These are phyloP conservation scores for Melanostigma gelatinosum DNA, from an alignment of 2,113 vertebrate species.

Conservation along the genomic window DNA sequence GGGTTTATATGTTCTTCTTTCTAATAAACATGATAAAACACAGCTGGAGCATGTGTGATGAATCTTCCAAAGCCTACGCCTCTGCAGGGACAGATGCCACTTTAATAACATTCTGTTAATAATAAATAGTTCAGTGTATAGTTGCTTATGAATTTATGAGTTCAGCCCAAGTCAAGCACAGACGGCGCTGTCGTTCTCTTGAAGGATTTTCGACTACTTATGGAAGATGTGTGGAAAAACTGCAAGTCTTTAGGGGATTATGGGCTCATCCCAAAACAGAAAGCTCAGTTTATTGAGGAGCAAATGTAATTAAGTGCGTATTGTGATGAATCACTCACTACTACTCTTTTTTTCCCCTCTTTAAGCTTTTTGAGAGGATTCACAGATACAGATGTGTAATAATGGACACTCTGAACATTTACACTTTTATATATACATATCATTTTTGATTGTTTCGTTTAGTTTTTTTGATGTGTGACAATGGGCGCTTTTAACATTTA, in stretches of 20 bases:
- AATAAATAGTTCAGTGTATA: conserved; percentile 33
- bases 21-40: background rate
- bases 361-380: conserved; percentile 19
- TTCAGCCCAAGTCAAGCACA: conserved; percentile 45
- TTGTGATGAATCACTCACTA: conserved; percentile 44
- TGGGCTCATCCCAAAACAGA: conserved; percentile 69
- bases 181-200: conserved; percentile 41
- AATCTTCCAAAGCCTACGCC: background rate
- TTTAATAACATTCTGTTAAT: conserved; percentile 40
- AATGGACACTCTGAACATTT: background rate
- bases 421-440: too few relatives aligned
- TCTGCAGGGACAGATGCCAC: conserved; percentile 23
- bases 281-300: conserved; percentile 53
- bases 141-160: conserved; percentile 44
- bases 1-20: background rate
- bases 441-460: too few relatives aligned
- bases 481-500: background rate
- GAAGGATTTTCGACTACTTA: conserved; percentile 63
- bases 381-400: background rate
- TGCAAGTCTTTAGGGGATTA: conserved; percentile 59
- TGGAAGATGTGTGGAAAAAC: conserved; percentile 47
- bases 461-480: too few relatives aligned
- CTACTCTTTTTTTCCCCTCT: background rate
- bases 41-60: background rate
- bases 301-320: conserved; percentile 63